These are phyloP conservation scores for Eira barbara DNA, from an alignment of 2,113 vertebrate genomes.

Conservation along the genomic window DNA sequence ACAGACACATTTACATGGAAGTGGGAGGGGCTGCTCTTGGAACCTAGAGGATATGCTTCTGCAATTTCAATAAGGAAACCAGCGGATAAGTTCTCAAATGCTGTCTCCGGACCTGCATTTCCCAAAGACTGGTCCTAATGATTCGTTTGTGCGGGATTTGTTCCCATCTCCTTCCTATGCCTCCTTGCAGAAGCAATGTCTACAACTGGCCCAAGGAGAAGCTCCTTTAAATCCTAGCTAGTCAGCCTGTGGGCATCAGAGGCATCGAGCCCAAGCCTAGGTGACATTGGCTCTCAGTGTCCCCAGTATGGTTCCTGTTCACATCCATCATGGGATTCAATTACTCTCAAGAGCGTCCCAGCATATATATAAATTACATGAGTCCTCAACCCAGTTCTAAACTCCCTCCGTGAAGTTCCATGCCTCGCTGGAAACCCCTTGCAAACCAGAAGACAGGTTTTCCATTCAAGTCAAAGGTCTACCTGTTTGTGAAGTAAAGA, in stretches of 20 bases:
- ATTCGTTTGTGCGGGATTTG: neutral
- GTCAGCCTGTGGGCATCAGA: neutral
- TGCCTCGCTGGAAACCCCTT: neutral
- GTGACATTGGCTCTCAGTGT: neutral
- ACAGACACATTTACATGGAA: neutral
- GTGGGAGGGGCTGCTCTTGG: neutral
- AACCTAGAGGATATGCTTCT: rapidly evolving
- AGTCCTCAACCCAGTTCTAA: neutral
- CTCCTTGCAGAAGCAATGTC: neutral
- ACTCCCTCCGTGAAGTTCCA: neutral
- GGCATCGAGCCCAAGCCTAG: neutral
- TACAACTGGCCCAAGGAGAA: neutral
- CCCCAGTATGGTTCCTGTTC: neutral
- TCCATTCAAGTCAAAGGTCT: neutral
- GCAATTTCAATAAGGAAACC: neutral
- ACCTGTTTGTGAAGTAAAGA: neutral
- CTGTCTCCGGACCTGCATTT: neutral
- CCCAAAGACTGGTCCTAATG: neutral
- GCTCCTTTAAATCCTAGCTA: neutral
- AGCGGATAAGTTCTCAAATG: neutral
- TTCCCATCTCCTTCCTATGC: neutral
- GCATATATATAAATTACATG: neutral
- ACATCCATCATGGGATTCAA: neutral
- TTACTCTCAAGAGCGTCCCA: neutral
- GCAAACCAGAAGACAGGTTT: neutral